These are phyloP conservation scores for Bombylius major DNA, from an alignment of 2,888 invertebrate species.

Conservation along the genomic window DNA sequence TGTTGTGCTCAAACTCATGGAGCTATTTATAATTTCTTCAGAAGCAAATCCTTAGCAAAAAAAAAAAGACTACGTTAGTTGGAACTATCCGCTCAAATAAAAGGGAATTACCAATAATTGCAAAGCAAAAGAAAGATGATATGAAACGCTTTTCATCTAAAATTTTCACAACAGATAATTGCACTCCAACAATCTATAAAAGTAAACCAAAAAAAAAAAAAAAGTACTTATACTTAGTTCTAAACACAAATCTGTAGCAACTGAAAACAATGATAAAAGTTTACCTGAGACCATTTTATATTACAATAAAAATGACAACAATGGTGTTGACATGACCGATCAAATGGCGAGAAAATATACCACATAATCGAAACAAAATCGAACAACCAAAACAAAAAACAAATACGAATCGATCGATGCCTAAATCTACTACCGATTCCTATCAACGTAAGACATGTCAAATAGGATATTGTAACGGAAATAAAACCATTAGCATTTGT, in stretches of 20 bases:
- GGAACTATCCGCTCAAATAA: constrained; percentile 15
- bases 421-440: constrained; percentile 9
- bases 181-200: constrained; percentile 8
- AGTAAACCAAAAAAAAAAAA: constrained; percentile 7
- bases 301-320: constrained; percentile 16
- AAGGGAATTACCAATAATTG: not conserved
- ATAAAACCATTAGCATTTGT: constrained; percentile 9
- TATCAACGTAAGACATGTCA: constrained; percentile 10
- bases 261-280: constrained; percentile 8
- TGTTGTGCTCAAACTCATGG: constrained; percentile 18
- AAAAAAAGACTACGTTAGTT: constrained; percentile 19
- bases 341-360: constrained; percentile 22
- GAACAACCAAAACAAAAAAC: constrained; percentile 8
- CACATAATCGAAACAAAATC: constrained; percentile 18
- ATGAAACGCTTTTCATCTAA: not conserved
- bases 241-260: constrained; percentile 3
- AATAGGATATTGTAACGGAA: constrained; percentile 9
- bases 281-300: constrained; percentile 16
- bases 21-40: constrained; percentile 16
- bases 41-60: constrained; percentile 10
- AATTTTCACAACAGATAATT: constrained; percentile 6
- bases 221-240: constrained; percentile 1
- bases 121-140: not conserved
- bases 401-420: constrained; percentile 6
- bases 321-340: constrained; percentile 14